Base-by-base conservation (phyloP, 2,888 invertebrate genomes). In the Polyommatus iphigenia region DNA sequence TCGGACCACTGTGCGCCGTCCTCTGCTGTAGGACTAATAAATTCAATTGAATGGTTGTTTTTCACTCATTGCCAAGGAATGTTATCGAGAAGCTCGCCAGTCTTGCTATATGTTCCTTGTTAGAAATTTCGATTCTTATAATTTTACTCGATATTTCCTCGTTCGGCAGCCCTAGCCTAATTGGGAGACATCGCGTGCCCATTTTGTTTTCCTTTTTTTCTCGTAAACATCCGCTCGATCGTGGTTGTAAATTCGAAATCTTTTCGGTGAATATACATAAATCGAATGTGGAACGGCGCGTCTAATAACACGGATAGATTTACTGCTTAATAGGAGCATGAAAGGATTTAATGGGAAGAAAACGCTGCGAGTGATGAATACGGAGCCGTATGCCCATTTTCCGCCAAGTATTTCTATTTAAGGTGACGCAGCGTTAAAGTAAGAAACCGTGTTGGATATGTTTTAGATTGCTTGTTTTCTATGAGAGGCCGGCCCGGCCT, bases 181-280 rank as follows among this genome's bases (percentile, higher is more conserved):
- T 41, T 46, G 20, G 46, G 20, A 46, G n/a, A 24, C 73, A 46
- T 46, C 73, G 24, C 46, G 46, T 6, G 41, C 5, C 24, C 73
- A 73, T 72, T 54, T 59, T 10, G n/a, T 41, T 62, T 67, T 59
- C 20, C 20, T 62, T 62, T 67, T 62, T 67, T 29, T 29, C 67
- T 32, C 71, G 78, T 80, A 80, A 80, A 80, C 80, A 80, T 80
- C 80, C 79, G 79, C 15, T 13, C 62, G 67, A 46, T 71, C 59
- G 77, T 46, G 73, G 20, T 75, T 77, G 67, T 32, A 62, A 75
- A 78, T 78, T 78, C 76, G n/a, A 62, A 73, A 77, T 76, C 24
- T 32, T 76, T 72, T 73, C 46, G 46, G 72, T 46, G 20, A 73
- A 73, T 13, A 73, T 13, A 7, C 62, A 24, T 67, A 67, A 24